Evolutionary conservation across 2,888 invertebrate species (phyloP).

Genomic region (Cerastis rubricosa): DNA sequence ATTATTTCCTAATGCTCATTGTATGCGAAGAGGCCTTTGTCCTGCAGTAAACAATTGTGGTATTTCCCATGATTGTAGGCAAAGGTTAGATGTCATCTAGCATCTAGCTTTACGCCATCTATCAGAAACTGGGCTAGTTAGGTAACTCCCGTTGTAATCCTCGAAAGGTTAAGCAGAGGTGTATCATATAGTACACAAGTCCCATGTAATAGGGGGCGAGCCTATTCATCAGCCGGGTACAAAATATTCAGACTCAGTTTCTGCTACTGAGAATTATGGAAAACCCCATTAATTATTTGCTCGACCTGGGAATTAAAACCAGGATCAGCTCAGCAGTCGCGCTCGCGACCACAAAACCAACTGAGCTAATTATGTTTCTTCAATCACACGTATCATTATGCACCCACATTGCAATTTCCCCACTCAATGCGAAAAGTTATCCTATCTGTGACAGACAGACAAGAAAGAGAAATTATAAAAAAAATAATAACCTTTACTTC

Average conservation of each 20-base stretch:
- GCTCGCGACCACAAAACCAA: not conserved
- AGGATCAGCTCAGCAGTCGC: not conserved
- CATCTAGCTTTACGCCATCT: not conserved
- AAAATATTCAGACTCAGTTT: not conserved
- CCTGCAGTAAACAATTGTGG: not conserved
- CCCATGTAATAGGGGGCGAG: not conserved
- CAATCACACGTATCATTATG: not conserved
- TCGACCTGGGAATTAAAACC: not conserved
- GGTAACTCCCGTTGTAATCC: not conserved
- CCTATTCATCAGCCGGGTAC: not conserved
- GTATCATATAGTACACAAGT: not conserved
- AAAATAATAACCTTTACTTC: too few relatives aligned
- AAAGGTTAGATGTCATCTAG: not conserved
- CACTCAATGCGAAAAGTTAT: not conserved
- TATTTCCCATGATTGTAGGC: slow-evolving; percentile 1
- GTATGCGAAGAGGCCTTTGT: not conserved
- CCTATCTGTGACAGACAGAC: not conserved
- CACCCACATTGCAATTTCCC: not conserved
- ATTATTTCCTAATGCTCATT: not conserved
- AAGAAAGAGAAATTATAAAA: too few relatives aligned
- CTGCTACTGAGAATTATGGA: not conserved
- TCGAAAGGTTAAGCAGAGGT: not conserved
- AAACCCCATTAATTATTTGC: not conserved
- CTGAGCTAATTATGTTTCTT: not conserved
- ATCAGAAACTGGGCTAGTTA: not conserved